Evolutionary conservation across 2,113 vertebrate genomes (phyloP), one percentile per base, ranked within the genome.

Genomic region (Oncorhynchus tshawytscha): DNA sequence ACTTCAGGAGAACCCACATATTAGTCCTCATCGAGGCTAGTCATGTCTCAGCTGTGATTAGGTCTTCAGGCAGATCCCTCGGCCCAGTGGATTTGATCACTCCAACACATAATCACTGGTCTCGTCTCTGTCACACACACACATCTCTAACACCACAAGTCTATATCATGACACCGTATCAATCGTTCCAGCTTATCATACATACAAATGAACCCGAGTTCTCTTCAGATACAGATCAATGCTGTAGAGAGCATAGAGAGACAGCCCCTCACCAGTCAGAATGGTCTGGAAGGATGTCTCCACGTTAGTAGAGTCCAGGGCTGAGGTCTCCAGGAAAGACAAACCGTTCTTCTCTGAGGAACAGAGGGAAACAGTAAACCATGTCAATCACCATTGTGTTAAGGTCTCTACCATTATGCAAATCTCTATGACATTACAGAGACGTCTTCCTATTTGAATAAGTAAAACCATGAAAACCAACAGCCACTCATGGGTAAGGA

Each of bases 251-350:
- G 4, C 5, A 6, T 45, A 45, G 39, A 45, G 8, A 45, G 9
- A 45, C 39, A 45, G 2, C 12, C 16, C 54, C 91, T 8, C 71
- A 97, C 95, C 96, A 87, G 93, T 94, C 80, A 97, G 92, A 71
- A 96, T 93, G 67, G 94, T 95, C 88, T 95, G 91, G 0, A 97
- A 97, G 0, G 96, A 95, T 54, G 94, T 90, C 87, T 97, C 95
- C 0, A 97, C 95, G 0, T 97, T 96, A 70, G 94, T 96, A 75
- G 95, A 96, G 71, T 96, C 95, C 87, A 96, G 84, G 39, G 39
- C 39, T 45, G 39, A 45, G 1, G 39, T 45, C 39, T 45, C 39
- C 39, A 45, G 39, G 39, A 96, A 97, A 0, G 96, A 92, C 76
- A 96, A 84, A 25, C 94, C 94, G 0, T 96, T 97, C 88, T 94